Evolutionary conservation across 2,888 invertebrate species (phyloP).

Genomic region (Escarpia spicata): DNA sequence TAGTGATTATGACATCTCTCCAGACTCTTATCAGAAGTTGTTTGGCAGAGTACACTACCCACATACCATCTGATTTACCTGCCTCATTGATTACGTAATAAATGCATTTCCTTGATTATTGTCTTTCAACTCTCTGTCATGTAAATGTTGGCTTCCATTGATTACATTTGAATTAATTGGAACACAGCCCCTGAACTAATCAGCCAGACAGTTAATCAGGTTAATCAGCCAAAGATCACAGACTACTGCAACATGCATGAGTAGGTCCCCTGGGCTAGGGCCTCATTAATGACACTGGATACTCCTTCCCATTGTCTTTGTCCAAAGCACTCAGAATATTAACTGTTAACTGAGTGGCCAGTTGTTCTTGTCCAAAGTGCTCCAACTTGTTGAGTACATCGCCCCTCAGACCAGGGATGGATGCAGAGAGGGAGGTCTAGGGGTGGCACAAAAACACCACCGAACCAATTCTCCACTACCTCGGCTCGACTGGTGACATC

Average conservation of each 20-base stretch:
- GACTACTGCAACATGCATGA: neutral
- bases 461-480: no score
- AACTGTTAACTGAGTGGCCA: no score
- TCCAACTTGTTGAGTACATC: no score
- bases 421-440: no score
- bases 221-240: neutral
- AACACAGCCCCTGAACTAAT: neutral
- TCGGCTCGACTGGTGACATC: no score
- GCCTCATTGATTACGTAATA: neutral
- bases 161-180: neutral
- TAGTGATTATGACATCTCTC: neutral
- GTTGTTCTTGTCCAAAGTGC: no score
- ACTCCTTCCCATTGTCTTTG: no score
- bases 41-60: neutral
- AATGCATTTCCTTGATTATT: neutral
- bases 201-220: neutral
- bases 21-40: neutral
- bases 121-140: neutral
- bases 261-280: neutral
- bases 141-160: neutral
- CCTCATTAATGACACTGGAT: no score
- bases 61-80: neutral
- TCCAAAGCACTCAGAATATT: no score
- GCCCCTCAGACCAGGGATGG: no score
- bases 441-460: no score